A percentile compares a stretch with the other conserved stretches of the same genome.
Evolutionary conservation across 2,113 vertebrate species (phyloP).

Genomic region (Athene cunicularia): DNA sequence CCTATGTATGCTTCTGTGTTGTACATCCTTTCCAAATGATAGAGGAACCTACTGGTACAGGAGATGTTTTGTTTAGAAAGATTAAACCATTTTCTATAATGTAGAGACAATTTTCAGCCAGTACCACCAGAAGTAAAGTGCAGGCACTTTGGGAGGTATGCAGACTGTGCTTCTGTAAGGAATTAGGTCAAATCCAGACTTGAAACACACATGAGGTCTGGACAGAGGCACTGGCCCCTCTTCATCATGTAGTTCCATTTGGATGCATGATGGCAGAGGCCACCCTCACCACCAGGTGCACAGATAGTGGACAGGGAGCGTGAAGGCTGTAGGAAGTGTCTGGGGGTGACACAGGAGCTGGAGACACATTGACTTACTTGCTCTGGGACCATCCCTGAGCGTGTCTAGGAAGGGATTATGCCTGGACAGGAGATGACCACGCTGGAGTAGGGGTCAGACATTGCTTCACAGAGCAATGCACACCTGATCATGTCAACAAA

Average conservation of each 20-base stretch:
- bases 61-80: neutral
- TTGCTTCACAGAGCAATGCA: neutral
- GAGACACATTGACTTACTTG: neutral
- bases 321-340: rapidly evolving
- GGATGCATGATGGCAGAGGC: neutral
- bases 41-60: neutral
- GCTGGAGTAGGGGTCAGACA: neutral
- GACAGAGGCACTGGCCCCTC: neutral
- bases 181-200: neutral
- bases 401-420: neutral
- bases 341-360: neutral
- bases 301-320: neutral
- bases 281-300: neutral
- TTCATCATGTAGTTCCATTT: rapidly evolving
- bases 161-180: neutral
- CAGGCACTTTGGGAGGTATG: neutral
- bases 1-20: neutral
- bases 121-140: neutral
- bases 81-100: neutral
- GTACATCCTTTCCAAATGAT: neutral
- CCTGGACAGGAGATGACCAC: neutral
- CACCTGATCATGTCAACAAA: rapidly evolving
- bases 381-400: neutral
- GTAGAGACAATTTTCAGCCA: neutral
- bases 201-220: neutral